Conservation (phyloP, 2,888 invertebrate genomes). For the Tanytarsus gracilentus region DNA sequence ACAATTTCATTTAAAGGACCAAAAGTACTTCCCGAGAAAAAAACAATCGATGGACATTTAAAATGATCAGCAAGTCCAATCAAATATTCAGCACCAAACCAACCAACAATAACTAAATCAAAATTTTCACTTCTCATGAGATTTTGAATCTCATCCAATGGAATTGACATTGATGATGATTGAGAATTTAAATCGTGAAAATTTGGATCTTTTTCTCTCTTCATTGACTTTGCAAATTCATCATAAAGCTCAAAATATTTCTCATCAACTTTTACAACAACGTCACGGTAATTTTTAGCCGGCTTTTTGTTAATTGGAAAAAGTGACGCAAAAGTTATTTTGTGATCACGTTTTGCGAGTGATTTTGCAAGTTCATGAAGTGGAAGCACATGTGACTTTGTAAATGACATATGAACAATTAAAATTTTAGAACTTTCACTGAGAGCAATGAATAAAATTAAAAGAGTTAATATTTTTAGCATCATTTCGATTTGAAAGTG, state of each 20-base stretch:
- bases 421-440: not conserved
- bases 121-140: constrained; percentile 33
- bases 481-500: constrained; percentile 35
- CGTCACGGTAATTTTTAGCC: not conserved
- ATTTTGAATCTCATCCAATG: not conserved
- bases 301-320: not conserved
- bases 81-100: constrained; percentile 37
- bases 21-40: constrained; percentile 35
- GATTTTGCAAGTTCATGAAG: not conserved
- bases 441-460: not conserved
- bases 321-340: not conserved
- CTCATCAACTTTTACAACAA: not conserved
- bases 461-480: not conserved
- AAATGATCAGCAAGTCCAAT: constrained; percentile 39
- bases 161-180: not conserved
- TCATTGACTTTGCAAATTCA: not conserved
- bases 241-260: not conserved
- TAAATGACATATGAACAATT: constrained; percentile 31
- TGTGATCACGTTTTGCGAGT: not conserved
- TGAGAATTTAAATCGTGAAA: no score
- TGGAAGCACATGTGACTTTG: not conserved
- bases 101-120: constrained; percentile 38
- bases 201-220: not conserved
- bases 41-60: constrained; percentile 36
- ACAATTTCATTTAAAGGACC: constrained; percentile 33